These are phyloP conservation scores for Cynaeus angustus DNA, from an alignment of 2,888 invertebrate species.

Conservation along the genomic window DNA sequence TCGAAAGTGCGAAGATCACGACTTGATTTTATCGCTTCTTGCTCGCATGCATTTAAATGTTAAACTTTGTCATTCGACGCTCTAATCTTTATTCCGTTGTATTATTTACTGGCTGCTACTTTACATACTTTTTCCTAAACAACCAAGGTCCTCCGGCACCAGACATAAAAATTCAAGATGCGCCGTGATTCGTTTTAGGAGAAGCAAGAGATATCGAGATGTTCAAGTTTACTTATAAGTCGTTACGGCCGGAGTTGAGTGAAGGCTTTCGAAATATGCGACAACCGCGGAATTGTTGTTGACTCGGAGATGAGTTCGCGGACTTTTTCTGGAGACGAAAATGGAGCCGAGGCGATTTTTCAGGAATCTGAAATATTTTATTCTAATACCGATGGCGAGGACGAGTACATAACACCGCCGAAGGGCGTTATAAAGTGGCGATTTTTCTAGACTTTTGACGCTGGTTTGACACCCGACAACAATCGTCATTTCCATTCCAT, in stretches of 20 bases:
- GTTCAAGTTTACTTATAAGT: conserved; percentile 35
- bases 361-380: too few relatives aligned
- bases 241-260: conserved; percentile 16
- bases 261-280: conserved; percentile 31
- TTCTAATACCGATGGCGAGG: too few relatives aligned
- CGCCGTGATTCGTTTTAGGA: conserved; percentile 32
- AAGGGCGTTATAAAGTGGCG: too few relatives aligned
- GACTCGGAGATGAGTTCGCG: conserved; percentile 8
- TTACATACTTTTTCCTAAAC: conserved; percentile 1
- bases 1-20: conserved; percentile 64
- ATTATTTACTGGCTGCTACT: conserved; percentile 15
- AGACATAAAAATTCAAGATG: conserved; percentile 10
- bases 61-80: conserved; percentile 43
- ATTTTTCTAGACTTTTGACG: too few relatives aligned
- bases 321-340: background rate
- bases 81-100: conserved; percentile 33
- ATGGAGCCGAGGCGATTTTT: too few relatives aligned
- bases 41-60: conserved; percentile 42
- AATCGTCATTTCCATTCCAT: too few relatives aligned
- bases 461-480: too few relatives aligned
- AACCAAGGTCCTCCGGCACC: background rate
- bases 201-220: conserved; percentile 16
- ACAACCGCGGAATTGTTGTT: conserved; percentile 10
- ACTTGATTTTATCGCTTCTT: conserved; percentile 48
- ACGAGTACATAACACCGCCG: too few relatives aligned